Base-by-base conservation (phyloP, 2,113 vertebrate genomes). In the Grantiella picta region DNA sequence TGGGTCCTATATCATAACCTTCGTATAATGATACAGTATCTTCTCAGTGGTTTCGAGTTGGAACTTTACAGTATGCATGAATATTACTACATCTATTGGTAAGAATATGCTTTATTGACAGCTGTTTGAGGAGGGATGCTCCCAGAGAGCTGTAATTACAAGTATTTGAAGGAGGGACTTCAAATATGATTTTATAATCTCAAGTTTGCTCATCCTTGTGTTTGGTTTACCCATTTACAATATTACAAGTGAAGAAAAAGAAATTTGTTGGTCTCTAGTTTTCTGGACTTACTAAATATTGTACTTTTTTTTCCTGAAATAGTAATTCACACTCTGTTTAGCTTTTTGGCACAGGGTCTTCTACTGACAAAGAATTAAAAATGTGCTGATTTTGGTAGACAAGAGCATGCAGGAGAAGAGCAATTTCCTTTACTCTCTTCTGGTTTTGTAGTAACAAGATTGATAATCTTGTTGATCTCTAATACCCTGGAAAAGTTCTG, bases 21-120 rank as follows among this genome's bases (percentile, higher is more conserved):
- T 91, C 98, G 99, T 60, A 99, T 99, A 95, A 99, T 99, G 99
- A 99, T 99, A 97, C 99, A 99, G 86, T 99, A 99, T 97, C 98
- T 99, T 94, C 98, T 99, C 92, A 99, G 99, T 73, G 99, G 99
- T 95, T 99, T 99, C 86, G 99, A 99, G 90, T 97, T 99, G 96
- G 99, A 99, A 91, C 99, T 99, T 49, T 99, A 99, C 97, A 99
- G 99, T 97, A 99, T 99, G 99, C 99, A 99, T 29, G 99, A 99
- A 81, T 99, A 99, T 96, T 99, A 99, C 97, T 99, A 99, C 98
- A 99, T 99, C 94, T 99, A 99, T 97, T 99, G 99, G 99, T 99
- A 97, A 98, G 98, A 94, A 52, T 21, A 38, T 19, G 33, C 11
- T 68, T 68, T 61, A 20, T 56, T 82, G 44, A 33, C 19, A 69